Evolutionary conservation across 92 coral and sea anemone genomes (phyloP).

Genomic region (Epizoanthus ramosus): DNA sequence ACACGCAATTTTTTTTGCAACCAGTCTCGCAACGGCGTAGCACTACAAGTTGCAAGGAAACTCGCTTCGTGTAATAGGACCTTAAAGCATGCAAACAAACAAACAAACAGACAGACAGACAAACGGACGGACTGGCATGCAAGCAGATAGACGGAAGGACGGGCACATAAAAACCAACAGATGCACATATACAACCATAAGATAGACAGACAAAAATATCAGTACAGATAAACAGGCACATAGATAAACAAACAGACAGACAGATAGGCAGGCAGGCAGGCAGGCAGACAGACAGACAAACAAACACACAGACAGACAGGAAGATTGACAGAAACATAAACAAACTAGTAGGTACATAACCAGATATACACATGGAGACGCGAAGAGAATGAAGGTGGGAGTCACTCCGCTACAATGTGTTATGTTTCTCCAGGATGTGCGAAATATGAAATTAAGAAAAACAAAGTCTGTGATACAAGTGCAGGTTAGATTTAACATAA

Average conservation of each 20-base stretch:
- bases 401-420: slow-evolving; percentile 31
- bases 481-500: slow-evolving; percentile 28
- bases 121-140: background rate
- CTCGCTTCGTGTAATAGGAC: too few species aligned
- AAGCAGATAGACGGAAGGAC: background rate
- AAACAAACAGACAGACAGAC: background rate
- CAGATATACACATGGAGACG: background rate
- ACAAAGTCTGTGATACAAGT: slow-evolving; percentile 8
- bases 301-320: too few species aligned
- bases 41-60: too few species aligned
- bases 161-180: background rate
- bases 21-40: too few species aligned
- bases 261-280: background rate
- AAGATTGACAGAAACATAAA: background rate
- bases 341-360: too few species aligned
- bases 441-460: background rate
- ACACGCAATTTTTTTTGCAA: too few species aligned
- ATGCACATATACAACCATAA: background rate
- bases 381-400: background rate
- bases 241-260: too few species aligned
- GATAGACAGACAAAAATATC: background rate
- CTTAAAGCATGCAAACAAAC: background rate
- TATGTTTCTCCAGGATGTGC: slow-evolving; percentile 47
- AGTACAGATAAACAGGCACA: too few species aligned
- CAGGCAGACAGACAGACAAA: background rate